Percentiles rank a stretch among this genome's conserved stretches.
phyloP scores from a whole-genome alignment of 2,797 vertebrate genomes.

The Mallotus villosus region DNA sequence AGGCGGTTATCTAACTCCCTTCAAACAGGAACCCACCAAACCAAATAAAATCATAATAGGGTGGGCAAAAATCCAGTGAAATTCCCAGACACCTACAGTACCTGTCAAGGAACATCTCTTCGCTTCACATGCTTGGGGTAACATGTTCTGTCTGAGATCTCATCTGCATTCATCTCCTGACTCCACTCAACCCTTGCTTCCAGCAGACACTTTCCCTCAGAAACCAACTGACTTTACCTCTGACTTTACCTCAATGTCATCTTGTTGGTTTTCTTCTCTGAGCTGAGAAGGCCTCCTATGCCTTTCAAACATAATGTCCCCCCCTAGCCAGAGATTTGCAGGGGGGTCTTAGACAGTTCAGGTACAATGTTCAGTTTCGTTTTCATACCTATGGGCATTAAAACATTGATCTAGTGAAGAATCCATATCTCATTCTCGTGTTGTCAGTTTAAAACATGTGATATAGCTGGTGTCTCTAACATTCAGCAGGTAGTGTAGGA shows the following conservation, averaged over 20 bases:
- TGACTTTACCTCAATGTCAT: background rate
- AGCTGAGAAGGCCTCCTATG: background rate
- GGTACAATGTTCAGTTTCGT: background rate
- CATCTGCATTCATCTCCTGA: background rate
- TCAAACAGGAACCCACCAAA: background rate
- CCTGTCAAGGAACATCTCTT: slow-evolving; percentile 14
- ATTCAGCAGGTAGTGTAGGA: background rate
- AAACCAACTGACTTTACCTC: background rate
- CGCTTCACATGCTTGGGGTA: background rate
- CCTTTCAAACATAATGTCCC: background rate
- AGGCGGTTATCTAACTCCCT: background rate
- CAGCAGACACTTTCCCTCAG: slow-evolving; percentile 9
- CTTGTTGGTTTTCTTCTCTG: background rate
- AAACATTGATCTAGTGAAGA: background rate
- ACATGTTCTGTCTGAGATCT: background rate
- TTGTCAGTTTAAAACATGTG: no score
- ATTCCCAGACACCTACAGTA: background rate
- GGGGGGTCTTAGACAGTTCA: background rate
- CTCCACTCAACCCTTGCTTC: background rate
- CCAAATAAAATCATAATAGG: background rate
- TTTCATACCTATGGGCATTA: background rate
- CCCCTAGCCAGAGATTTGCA: background rate
- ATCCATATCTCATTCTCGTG: background rate
- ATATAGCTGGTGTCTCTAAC: no score
- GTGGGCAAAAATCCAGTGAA: background rate